A percentile compares a stretch with the other conserved stretches of the same genome.
Conservation (phyloP, 2,113 vertebrate genomes). For the Opisthocomus hoazin region DNA sequence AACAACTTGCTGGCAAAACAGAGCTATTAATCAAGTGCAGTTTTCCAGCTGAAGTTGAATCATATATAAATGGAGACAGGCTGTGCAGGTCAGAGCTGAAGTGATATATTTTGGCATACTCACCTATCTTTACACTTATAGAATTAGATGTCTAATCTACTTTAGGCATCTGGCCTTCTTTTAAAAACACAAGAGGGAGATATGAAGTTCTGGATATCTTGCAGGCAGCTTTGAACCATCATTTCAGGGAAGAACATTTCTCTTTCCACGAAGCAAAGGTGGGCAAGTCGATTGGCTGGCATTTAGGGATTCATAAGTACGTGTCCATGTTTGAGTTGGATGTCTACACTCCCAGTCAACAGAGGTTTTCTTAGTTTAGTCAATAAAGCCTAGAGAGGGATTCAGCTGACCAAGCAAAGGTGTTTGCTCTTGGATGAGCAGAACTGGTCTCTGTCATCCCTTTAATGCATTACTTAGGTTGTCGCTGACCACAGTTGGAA, state of each 20-base stretch:
- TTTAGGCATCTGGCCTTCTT: neutral
- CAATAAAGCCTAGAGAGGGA: neutral
- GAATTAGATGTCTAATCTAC: neutral
- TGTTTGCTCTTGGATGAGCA: neutral
- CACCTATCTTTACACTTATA: neutral
- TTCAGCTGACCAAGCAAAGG: neutral
- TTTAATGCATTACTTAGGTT: neutral
- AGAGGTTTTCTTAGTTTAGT: neutral
- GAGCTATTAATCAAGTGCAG: neutral
- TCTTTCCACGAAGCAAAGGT: rapidly evolving
- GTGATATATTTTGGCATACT: neutral
- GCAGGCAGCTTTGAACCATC: neutral
- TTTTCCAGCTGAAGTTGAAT: neutral
- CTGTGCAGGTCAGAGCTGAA: neutral
- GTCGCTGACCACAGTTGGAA: neutral
- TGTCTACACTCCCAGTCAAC: neutral
- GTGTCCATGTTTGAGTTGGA: neutral
- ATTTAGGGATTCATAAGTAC: neutral
- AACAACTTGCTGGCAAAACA: neutral
- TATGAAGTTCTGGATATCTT: neutral
- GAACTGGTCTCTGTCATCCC: neutral
- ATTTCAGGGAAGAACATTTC: neutral
- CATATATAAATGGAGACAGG: neutral
- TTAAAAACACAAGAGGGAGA: neutral
- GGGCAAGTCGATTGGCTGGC: neutral